A percentile compares a stretch with the other conserved stretches of the same genome.
Conservation (phyloP, 2,888 invertebrate genomes). For the Chrysina gloriosa region DNA sequence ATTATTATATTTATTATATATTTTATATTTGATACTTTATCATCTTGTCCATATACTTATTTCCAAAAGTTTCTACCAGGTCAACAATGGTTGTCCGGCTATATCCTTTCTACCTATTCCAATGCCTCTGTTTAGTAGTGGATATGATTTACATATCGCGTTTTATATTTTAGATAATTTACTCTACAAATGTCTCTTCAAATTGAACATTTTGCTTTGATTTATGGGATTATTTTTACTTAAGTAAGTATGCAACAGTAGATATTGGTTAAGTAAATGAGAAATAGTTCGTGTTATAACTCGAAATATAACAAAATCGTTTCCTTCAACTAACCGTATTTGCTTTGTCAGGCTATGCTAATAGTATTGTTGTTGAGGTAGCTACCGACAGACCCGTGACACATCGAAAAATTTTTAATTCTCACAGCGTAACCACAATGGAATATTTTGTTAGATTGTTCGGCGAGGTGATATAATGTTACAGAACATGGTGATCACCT, state of each 20-base stretch:
- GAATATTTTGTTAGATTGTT: constrained; percentile 59
- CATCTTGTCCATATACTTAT: too few species aligned
- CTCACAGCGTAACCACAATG: constrained; percentile 54
- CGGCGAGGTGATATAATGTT: constrained; percentile 58
- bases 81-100: too few species aligned
- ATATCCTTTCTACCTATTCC: too few species aligned
- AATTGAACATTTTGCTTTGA: too few species aligned
- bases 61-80: too few species aligned
- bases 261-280: neutral
- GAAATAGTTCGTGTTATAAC: neutral
- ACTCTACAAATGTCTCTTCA: too few species aligned
- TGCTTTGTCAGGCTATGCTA: constrained; percentile 6
- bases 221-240: neutral
- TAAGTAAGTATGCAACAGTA: neutral
- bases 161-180: too few species aligned
- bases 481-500: constrained; percentile 60
- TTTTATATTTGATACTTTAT: too few species aligned
- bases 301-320: neutral
- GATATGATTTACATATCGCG: too few species aligned
- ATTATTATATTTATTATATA: too few species aligned
- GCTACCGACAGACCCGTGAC: constrained; percentile 49
- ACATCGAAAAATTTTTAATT: constrained; percentile 49
- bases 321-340: neutral
- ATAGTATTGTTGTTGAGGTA: constrained; percentile 33
- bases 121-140: too few species aligned